Evolutionary conservation across 2,797 vertebrate species (phyloP).

Genomic region (Hippoglossus hippoglossus): DNA sequence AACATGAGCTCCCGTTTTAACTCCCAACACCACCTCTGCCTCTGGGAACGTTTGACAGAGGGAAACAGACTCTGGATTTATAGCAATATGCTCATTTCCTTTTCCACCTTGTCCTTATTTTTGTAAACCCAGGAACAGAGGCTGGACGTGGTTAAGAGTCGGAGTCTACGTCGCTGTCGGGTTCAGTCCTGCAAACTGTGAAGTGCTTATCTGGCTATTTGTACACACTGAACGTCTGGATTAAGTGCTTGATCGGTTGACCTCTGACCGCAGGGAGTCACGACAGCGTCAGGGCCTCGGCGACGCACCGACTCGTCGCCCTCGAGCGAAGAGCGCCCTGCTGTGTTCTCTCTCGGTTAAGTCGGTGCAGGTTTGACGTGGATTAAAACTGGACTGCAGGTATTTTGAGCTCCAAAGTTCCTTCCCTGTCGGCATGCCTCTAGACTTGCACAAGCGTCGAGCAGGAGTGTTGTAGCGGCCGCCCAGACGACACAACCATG

Average conservation of each 20-base stretch:
- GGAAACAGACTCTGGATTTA: slow-evolving; percentile 29
- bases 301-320: slow-evolving; percentile 1
- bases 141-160: slow-evolving; percentile 7
- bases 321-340: slow-evolving; percentile 4
- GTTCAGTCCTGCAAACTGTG: slow-evolving; percentile 47
- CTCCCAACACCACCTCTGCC: slow-evolving; percentile 38
- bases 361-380: slow-evolving; percentile 29
- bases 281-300: not conserved
- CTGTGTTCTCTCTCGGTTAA: slow-evolving; percentile 44
- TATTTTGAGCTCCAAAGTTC: slow-evolving; percentile 30
- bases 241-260: slow-evolving; percentile 55
- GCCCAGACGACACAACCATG: slow-evolving; percentile 24
- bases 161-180: slow-evolving; percentile 17
- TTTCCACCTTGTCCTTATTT: not conserved
- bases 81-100: slow-evolving; percentile 30
- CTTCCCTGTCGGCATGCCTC: slow-evolving; percentile 54
- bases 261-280: slow-evolving; percentile 24
- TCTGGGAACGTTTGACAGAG: slow-evolving; percentile 1
- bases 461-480: slow-evolving; percentile 47
- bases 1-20: slow-evolving; percentile 7
- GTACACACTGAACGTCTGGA: slow-evolving; percentile 51
- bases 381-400: slow-evolving; percentile 48
- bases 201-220: slow-evolving; percentile 61
- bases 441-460: slow-evolving; percentile 49
- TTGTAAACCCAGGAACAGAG: slow-evolving; percentile 37